Percentiles rank a stretch among this genome's conserved stretches.
Conservation (phyloP, 2,888 invertebrate genomes). For the Agrenia bidenticulata region DNA sequence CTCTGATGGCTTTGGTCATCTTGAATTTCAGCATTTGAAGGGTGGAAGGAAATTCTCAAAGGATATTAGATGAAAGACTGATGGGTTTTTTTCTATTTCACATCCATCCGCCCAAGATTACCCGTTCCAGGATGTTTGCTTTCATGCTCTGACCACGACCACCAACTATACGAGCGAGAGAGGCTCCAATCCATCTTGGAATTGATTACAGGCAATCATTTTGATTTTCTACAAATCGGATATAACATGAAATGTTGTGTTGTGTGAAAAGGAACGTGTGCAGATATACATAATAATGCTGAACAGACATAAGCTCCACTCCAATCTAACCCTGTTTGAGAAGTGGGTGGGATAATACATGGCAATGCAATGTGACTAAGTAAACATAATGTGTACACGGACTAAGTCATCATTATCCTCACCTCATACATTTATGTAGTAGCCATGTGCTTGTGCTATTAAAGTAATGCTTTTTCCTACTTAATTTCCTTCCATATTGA, state of each 20-base stretch:
- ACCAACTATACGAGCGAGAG: slow-evolving; percentile 3
- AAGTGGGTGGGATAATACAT: slow-evolving; percentile 49
- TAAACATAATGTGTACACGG: slow-evolving; percentile 26
- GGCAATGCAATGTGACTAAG: slow-evolving; percentile 37
- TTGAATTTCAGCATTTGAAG: slow-evolving; percentile 36
- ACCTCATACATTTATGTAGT: not conserved
- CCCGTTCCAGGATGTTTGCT: slow-evolving; percentile 16
- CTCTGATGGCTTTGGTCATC: slow-evolving; percentile 36
- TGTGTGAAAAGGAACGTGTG: slow-evolving; percentile 21
- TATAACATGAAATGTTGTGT: slow-evolving; percentile 23
- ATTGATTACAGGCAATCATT: slow-evolving; percentile 48
- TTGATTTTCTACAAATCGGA: slow-evolving; percentile 38
- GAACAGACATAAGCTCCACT: not conserved
- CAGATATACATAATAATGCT: slow-evolving; percentile 15
- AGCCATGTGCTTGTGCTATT: slow-evolving; percentile 39
- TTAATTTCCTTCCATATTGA: slow-evolving; percentile 19
- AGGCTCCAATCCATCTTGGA: slow-evolving; percentile 33
- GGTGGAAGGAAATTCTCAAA: slow-evolving; percentile 31
- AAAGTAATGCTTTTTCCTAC: slow-evolving; percentile 46
- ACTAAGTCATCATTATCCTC: slow-evolving; percentile 27
- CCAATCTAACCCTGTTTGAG: slow-evolving; percentile 42
- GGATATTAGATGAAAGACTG: slow-evolving; percentile 39
- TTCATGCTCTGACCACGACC: slow-evolving; percentile 11
- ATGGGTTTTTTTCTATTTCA: slow-evolving; percentile 34
- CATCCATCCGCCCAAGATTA: slow-evolving; percentile 22